Percentiles rank a stretch among this genome's conserved stretches.
Conservation (phyloP, 2,888 invertebrate species). For the Ferrisia virgata region DNA sequence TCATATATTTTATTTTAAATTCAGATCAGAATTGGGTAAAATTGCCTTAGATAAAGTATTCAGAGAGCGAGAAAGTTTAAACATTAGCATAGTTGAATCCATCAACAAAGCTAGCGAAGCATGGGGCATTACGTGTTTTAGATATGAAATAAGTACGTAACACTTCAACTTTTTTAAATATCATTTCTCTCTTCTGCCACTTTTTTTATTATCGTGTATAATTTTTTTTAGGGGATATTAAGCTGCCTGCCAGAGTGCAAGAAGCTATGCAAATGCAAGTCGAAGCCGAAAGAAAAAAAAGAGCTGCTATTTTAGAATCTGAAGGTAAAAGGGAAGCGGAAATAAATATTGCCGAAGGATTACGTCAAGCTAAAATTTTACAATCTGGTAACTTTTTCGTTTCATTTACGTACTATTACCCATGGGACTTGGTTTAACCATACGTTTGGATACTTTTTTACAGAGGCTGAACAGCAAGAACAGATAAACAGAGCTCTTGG, state of each 20-base stretch:
- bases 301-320: slow-evolving; percentile 95
- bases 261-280: slow-evolving; percentile 99
- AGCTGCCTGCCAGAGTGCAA: slow-evolving; percentile 81
- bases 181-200: neutral
- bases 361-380: slow-evolving; percentile 83
- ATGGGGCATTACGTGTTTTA: slow-evolving; percentile 95
- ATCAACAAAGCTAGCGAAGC: slow-evolving; percentile 98
- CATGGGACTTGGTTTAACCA: no score
- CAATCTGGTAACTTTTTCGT: slow-evolving; percentile 75
- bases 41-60: slow-evolving; percentile 96
- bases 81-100: slow-evolving; percentile 89
- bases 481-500: slow-evolving; percentile 91
- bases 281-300: slow-evolving; percentile 93
- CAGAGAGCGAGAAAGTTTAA: slow-evolving; percentile 90
- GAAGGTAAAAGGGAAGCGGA: slow-evolving; percentile 89
- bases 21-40: slow-evolving; percentile 88
- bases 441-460: no score
- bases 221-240: slow-evolving; percentile 51
- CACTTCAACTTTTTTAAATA: neutral
- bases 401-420: no score
- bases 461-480: slow-evolving; percentile 90
- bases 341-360: slow-evolving; percentile 97
- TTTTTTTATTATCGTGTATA: neutral
- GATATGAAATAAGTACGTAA: slow-evolving; percentile 85
- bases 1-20: slow-evolving; percentile 36